phyloP scores from a whole-genome alignment of 2,113 vertebrate species.

The Girardinichthys multiradiatus region DNA sequence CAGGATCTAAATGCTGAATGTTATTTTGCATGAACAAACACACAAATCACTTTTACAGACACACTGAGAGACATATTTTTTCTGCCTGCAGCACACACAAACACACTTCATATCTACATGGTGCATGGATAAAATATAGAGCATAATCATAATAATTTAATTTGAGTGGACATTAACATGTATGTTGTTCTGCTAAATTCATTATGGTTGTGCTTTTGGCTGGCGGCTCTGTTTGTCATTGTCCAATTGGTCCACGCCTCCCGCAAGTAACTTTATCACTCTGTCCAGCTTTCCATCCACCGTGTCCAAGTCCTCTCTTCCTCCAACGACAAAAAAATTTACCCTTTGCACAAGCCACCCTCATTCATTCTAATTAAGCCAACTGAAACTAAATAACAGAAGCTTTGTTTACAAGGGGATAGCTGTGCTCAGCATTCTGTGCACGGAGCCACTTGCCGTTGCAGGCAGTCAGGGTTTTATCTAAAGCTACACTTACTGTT shows the following conservation, averaged over 20 bases:
- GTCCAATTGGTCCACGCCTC: constrained; percentile 67
- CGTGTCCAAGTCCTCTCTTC: constrained; percentile 63
- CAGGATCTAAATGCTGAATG: constrained; percentile 33
- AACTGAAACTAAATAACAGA: constrained; percentile 79
- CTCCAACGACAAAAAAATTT: constrained; percentile 61
- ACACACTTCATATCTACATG: constrained; percentile 14
- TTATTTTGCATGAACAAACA: constrained; percentile 31
- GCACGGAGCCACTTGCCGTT: constrained; percentile 72
- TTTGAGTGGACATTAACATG: constrained; percentile 67
- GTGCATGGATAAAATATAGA: constrained; percentile 43
- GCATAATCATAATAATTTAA: constrained; percentile 60
- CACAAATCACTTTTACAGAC: constrained; percentile 19
- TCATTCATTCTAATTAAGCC: constrained; percentile 80
- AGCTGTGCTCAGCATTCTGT: constrained; percentile 70
- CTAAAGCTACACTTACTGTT: constrained; percentile 74
- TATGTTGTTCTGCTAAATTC: constrained; percentile 63
- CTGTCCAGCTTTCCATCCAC: constrained; percentile 73
- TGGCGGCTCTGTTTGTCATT: constrained; percentile 70
- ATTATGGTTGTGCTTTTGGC: constrained; percentile 61
- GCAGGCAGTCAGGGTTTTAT: constrained; percentile 75
- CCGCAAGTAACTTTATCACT: constrained; percentile 74
- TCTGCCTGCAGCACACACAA: background rate
- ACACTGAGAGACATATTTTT: constrained; percentile 10
- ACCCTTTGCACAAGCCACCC: constrained; percentile 67
- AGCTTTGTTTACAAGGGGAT: constrained; percentile 76